Conservation (phyloP, 2,113 vertebrate genomes). For the Lipophrys pholis region DNA sequence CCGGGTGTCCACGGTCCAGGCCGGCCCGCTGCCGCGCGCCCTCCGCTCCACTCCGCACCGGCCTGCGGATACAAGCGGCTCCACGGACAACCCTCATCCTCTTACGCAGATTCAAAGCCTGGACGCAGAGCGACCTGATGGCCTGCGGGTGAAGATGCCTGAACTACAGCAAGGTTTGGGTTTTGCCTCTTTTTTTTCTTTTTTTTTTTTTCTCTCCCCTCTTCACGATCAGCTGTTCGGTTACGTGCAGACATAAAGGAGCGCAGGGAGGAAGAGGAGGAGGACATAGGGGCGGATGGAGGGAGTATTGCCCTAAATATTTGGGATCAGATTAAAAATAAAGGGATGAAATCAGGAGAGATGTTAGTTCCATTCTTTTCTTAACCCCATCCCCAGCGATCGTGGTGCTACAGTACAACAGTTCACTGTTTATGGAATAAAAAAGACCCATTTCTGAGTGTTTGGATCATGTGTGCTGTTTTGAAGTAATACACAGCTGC, state of each 20-base stretch:
- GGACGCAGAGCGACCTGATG: constrained; percentile 26
- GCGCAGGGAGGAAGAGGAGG: no score
- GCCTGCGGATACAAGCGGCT: constrained; percentile 33
- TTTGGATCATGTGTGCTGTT: constrained; percentile 14
- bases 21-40: constrained; percentile 17
- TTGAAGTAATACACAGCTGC: constrained; percentile 9
- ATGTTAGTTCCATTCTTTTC: no score
- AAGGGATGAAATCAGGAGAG: no score
- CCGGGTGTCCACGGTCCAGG: constrained; percentile 18
- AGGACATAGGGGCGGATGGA: constrained; percentile 59
- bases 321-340: background rate
- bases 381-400: no score
- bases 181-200: constrained; percentile 5
- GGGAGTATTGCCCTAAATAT: constrained; percentile 11
- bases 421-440: background rate
- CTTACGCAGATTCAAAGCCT: constrained; percentile 40
- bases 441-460: background rate
- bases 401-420: background rate
- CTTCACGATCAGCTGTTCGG: constrained; percentile 32
- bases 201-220: background rate
- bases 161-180: constrained; percentile 44
- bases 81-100: constrained; percentile 33
- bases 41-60: constrained; percentile 38
- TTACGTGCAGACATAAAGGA: constrained; percentile 13
- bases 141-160: constrained; percentile 48